These are phyloP conservation scores for Cisticola juncidis DNA, from an alignment of 2,113 vertebrate species.

Conservation along the genomic window DNA sequence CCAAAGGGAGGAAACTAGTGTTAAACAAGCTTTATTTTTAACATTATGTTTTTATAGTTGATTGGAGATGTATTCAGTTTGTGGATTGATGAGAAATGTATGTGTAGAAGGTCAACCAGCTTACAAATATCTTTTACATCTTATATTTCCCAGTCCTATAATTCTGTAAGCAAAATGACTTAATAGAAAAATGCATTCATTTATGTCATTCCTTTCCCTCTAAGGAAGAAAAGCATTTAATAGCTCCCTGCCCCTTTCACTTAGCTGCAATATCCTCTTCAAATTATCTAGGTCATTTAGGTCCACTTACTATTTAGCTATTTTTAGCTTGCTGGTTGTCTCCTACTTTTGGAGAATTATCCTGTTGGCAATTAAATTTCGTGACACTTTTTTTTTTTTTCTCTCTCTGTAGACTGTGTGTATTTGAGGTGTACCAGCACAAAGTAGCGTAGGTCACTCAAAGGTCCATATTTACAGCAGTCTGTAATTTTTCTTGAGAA, in stretches of 20 bases:
- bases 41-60: background rate
- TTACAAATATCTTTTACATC: background rate
- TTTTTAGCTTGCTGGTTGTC: slow-evolving; percentile 17
- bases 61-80: background rate
- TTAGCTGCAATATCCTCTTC: background rate
- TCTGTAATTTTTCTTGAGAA: background rate
- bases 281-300: slow-evolving; percentile 5
- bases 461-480: background rate
- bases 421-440: background rate
- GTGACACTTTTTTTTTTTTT: background rate
- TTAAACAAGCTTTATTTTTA: slow-evolving; percentile 5
- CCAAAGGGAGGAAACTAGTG: background rate
- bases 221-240: background rate
- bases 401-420: background rate
- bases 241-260: background rate
- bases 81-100: background rate
- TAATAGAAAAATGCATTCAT: background rate
- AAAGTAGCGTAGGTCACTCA: background rate
- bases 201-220: background rate
- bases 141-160: background rate
- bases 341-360: background rate
- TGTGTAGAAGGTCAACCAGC: background rate
- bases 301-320: background rate
- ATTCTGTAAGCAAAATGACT: background rate
- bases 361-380: background rate